phyloP scores from a whole-genome alignment of 2,113 vertebrate genomes.

The Thymallus thymallus region DNA sequence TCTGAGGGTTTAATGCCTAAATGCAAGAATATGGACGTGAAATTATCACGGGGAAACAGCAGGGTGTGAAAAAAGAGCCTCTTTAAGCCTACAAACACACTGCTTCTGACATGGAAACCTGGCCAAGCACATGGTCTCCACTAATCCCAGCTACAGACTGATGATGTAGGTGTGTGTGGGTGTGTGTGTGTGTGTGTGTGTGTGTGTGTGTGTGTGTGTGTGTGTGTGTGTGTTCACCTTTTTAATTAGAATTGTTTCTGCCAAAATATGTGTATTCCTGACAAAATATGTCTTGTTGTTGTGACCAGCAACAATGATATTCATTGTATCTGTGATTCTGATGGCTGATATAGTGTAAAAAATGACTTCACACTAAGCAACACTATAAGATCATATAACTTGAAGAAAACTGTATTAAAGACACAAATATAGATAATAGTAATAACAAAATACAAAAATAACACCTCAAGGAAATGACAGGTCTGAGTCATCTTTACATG shows the following conservation, averaged over 20 bases:
- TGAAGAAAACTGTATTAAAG: neutral
- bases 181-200: constrained; percentile 12
- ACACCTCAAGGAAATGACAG: neutral
- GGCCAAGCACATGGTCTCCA: constrained; percentile 68
- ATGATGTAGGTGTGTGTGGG: constrained; percentile 41
- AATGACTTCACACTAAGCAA: neutral
- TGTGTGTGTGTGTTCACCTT: constrained; percentile 6
- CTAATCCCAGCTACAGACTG: constrained; percentile 70
- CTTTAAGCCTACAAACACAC: constrained; percentile 56
- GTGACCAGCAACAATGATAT: too few relatives aligned
- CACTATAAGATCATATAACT: neutral
- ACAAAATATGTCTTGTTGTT: constrained; percentile 32
- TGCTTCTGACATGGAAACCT: constrained; percentile 74
- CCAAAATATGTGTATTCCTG: constrained; percentile 28
- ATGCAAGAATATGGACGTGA: constrained; percentile 70
- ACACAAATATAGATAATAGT: neutral
- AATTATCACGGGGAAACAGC: constrained; percentile 77
- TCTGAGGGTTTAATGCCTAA: constrained; percentile 73
- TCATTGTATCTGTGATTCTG: too few relatives aligned
- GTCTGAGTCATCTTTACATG: neutral
- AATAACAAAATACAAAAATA: neutral
- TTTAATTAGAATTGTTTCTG: constrained; percentile 55
- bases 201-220: constrained; percentile 17
- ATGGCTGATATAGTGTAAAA: neutral
- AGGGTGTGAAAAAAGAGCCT: constrained; percentile 68